Conservation (phyloP, 1,140 invertebrate genomes). For the Cyclargus thomasi region DNA sequence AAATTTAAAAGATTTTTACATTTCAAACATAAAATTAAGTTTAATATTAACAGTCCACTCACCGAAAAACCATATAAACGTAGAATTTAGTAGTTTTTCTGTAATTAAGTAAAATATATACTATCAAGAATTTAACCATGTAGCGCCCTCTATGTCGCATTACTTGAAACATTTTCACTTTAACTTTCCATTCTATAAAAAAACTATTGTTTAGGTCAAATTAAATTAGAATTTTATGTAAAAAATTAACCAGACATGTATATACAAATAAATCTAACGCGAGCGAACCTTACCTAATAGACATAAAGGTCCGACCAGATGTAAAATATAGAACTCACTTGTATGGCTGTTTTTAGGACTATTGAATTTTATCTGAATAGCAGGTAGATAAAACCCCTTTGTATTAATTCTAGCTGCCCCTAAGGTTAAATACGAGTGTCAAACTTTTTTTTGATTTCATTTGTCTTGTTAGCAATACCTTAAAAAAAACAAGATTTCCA, state of each 20-base stretch:
- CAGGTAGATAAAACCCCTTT: neutral
- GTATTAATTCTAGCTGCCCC: neutral
- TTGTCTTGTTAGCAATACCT: neutral
- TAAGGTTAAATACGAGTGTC: neutral
- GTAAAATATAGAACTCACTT: neutral
- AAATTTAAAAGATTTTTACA: no score
- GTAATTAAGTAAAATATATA: no score
- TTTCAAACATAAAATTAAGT: no score
- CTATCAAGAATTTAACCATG: no score
- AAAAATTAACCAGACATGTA: neutral
- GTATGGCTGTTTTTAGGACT: neutral
- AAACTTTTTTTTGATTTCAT: neutral
- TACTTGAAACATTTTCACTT: neutral
- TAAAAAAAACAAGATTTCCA: neutral
- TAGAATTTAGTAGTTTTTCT: no score
- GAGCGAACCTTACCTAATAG: no score
- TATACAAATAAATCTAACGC: neutral
- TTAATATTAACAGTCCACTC: no score
- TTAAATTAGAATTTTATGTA: neutral
- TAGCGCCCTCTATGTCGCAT: neutral
- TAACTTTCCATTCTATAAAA: neutral
- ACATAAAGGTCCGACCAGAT: no score
- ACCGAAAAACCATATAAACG: no score
- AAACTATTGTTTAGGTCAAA: neutral
- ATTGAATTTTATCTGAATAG: no score